Conservation (phyloP, 2,113 vertebrate genomes). For the Cheilinus undulatus region DNA sequence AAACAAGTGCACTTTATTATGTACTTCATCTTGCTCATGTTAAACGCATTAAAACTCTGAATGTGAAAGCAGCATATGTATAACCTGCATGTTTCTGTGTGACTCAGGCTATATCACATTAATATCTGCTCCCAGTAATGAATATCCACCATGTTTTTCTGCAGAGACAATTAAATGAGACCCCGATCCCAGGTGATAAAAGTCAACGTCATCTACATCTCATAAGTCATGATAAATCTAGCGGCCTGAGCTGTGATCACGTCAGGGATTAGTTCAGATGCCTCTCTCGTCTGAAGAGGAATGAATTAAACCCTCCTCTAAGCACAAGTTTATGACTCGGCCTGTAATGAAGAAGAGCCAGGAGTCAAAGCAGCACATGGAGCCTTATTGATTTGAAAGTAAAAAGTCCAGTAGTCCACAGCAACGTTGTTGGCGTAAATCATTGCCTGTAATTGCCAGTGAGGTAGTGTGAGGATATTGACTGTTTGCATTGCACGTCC, state of each 20-base stretch:
- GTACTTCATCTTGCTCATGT: too few relatives aligned
- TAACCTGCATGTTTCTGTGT: neutral
- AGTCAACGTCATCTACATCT: conserved; percentile 36
- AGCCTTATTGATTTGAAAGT: conserved; percentile 68
- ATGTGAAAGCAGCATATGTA: too few relatives aligned
- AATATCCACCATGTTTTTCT: conserved; percentile 61
- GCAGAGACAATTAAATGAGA: conserved; percentile 54
- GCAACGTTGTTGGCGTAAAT: conserved; percentile 51
- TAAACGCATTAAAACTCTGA: too few relatives aligned
- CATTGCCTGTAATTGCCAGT: conserved; percentile 51
- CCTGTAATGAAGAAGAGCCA: conserved; percentile 61
- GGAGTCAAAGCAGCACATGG: conserved; percentile 50
- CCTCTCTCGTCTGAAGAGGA: conserved; percentile 50
- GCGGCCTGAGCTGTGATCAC: conserved; percentile 42
- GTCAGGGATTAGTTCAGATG: conserved; percentile 64
- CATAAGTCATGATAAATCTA: conserved; percentile 54
- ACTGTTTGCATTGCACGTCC: conserved; percentile 23
- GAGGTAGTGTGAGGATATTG: conserved; percentile 49
- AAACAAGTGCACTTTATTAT: too few relatives aligned
- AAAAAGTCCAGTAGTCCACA: conserved; percentile 43
- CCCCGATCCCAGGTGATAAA: conserved; percentile 36
- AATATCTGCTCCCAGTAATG: conserved; percentile 18
- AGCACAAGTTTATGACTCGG: conserved; percentile 51
- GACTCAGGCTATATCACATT: conserved; percentile 9
- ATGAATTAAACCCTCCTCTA: conserved; percentile 53